Percentiles rank a stretch among this genome's conserved stretches.
These are phyloP conservation scores for Pomacea canaliculata DNA, from an alignment of 2,888 invertebrate genomes.

Conservation along the genomic window DNA sequence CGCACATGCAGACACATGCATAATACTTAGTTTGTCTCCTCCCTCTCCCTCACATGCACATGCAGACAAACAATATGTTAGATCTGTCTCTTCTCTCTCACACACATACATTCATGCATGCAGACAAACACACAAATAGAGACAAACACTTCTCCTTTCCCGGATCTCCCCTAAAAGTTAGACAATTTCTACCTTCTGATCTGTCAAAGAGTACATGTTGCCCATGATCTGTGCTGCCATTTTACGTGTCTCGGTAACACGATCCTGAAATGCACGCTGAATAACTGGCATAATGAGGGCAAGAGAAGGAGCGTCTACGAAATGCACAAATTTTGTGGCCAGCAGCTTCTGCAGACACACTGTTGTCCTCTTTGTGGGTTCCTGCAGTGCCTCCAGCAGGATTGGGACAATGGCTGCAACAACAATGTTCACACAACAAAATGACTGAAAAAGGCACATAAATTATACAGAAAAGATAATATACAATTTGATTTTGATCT, in stretches of 20 bases:
- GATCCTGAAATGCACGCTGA: slow-evolving; percentile 95
- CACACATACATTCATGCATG: too few species aligned
- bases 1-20: too few species aligned
- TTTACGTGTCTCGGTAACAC: slow-evolving; percentile 97
- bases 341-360: slow-evolving; percentile 88
- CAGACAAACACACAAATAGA: too few species aligned
- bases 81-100: too few species aligned
- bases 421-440: background rate
- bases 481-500: background rate
- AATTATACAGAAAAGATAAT: background rate
- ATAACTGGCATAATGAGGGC: slow-evolving; percentile 99
- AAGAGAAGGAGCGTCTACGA: slow-evolving; percentile 97
- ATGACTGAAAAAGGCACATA: background rate
- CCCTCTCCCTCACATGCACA: too few species aligned
- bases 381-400: slow-evolving; percentile 90
- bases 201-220: slow-evolving; percentile 98
- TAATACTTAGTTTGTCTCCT: too few species aligned
- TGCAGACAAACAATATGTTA: too few species aligned
- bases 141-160: too few species aligned
- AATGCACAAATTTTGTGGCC: slow-evolving; percentile 90
- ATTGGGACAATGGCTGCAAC: slow-evolving; percentile 70
- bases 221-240: slow-evolving; percentile 99
- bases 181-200: slow-evolving; percentile 81
- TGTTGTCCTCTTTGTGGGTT: slow-evolving; percentile 95
- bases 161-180: background rate